phyloP scores from a whole-genome alignment of 2,888 invertebrate species.

The Embidobia sp. region DNA sequence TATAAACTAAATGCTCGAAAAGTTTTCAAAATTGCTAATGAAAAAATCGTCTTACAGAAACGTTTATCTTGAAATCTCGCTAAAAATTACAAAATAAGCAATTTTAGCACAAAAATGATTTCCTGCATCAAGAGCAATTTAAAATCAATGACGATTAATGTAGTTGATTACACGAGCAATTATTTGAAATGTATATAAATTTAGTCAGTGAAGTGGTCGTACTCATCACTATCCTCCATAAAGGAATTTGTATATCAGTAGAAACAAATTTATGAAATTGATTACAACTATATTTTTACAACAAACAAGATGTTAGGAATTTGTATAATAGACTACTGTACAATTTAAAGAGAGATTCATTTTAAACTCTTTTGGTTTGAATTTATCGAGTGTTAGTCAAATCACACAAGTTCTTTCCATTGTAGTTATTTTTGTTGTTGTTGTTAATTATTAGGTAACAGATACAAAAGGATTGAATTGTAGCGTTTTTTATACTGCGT shows the following conservation, averaged over 20 bases:
- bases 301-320: constrained; percentile 33
- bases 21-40: background rate
- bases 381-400: constrained; percentile 24
- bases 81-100: constrained; percentile 16
- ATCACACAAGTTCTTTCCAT: constrained; percentile 12
- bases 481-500: background rate
- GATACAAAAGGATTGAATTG: background rate
- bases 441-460: constrained; percentile 11
- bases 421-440: constrained; percentile 5
- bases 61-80: constrained; percentile 8
- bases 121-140: constrained; percentile 28
- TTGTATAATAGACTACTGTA: constrained; percentile 28
- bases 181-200: constrained; percentile 19
- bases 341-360: constrained; percentile 9
- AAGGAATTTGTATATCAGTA: constrained; percentile 34
- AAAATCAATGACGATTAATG: constrained; percentile 20
- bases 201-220: constrained; percentile 12
- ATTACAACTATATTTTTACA: constrained; percentile 46
- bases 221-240: constrained; percentile 10
- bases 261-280: constrained; percentile 28
- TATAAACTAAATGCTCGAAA: no score
- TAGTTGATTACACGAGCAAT: constrained; percentile 5
- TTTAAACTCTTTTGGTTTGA: constrained; percentile 10
- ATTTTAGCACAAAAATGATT: constrained; percentile 10
- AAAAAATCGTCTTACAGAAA: constrained; percentile 9